phyloP scores from a whole-genome alignment of 2,888 invertebrate genomes.

The Rhyacophila evoluta region DNA sequence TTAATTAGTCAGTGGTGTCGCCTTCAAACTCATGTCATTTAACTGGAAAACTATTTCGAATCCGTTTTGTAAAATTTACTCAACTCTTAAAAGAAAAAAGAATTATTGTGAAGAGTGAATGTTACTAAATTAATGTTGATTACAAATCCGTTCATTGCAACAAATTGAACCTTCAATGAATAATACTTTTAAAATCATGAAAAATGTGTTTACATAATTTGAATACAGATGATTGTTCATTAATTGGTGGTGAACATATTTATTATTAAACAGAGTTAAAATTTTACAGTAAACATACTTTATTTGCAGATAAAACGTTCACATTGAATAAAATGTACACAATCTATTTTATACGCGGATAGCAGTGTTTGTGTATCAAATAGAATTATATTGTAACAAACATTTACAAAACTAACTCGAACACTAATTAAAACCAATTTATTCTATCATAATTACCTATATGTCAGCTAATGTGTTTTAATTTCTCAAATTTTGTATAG shows the following conservation, averaged over 20 bases:
- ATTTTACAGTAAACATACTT: neutral
- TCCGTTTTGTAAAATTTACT: too few relatives aligned
- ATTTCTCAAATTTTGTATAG: too few relatives aligned
- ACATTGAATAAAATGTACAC: neutral
- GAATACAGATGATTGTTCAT: neutral
- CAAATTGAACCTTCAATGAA: neutral
- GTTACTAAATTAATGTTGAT: too few relatives aligned
- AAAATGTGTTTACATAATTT: neutral
- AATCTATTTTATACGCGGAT: neutral
- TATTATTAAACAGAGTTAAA: neutral
- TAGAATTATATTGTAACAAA: neutral
- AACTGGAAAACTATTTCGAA: too few relatives aligned
- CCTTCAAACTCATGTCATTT: too few relatives aligned
- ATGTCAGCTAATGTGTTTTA: neutral
- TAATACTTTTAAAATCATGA: neutral
- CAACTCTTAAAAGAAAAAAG: too few relatives aligned
- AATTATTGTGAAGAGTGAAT: too few relatives aligned
- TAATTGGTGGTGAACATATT: neutral
- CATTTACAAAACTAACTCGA: constrained; percentile 11
- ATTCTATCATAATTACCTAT: too few relatives aligned
- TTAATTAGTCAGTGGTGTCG: too few relatives aligned
- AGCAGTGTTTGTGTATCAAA: neutral
- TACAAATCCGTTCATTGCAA: neutral
- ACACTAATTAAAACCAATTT: too few relatives aligned
- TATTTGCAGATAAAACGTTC: neutral